phyloP scores from a whole-genome alignment of 1,140 invertebrate genomes.

The Heliconius congener region DNA sequence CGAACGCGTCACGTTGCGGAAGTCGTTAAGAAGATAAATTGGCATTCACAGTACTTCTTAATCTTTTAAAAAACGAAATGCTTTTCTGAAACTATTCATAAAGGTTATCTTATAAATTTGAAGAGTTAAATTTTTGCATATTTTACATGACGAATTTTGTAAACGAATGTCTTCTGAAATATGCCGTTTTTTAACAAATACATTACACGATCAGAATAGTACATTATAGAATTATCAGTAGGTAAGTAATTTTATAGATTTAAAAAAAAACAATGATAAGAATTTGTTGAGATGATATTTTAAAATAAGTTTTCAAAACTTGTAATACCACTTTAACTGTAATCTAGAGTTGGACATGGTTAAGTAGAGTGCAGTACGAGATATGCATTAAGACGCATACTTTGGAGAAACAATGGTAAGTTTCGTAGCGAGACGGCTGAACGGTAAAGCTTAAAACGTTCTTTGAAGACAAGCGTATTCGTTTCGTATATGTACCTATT shows the following conservation, averaged over 20 bases:
- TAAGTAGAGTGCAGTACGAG: conserved; percentile 31
- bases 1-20: conserved; percentile 58
- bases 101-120: neutral
- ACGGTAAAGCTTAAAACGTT: conserved; percentile 34
- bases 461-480: conserved; percentile 34
- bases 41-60: conserved; percentile 58
- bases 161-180: too few species aligned
- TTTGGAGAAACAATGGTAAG: conserved; percentile 40
- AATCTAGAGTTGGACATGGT: conserved; percentile 35
- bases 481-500: neutral
- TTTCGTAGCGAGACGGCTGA: conserved; percentile 35
- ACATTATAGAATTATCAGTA: neutral
- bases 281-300: conserved; percentile 18
- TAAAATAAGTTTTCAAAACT: conserved; percentile 26
- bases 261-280: neutral
- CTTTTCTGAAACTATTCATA: neutral
- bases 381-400: conserved; percentile 32
- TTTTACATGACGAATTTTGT: neutral
- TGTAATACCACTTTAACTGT: conserved; percentile 14
- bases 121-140: neutral
- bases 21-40: conserved; percentile 76
- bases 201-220: too few species aligned
- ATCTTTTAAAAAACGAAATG: conserved; percentile 34
- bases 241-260: too few species aligned
- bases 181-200: too few species aligned